Evolutionary conservation across 2,888 invertebrate species (phyloP), one percentile per base, ranked within the genome.

Genomic region (Clistopyga incitator): DNA sequence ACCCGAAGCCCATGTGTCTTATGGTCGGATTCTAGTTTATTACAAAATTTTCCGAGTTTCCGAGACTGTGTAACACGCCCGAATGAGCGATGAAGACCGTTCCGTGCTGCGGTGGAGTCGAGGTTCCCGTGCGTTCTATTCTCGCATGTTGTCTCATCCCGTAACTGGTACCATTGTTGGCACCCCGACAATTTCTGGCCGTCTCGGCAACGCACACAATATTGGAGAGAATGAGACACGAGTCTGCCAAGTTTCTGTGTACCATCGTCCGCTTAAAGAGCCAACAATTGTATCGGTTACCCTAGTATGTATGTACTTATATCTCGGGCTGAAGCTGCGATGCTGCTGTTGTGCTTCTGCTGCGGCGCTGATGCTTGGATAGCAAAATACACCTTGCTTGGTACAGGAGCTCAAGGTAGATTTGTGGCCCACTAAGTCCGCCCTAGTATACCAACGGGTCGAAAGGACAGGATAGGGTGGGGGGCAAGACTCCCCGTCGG

Each of bases 401-500:
- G 61, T 61, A 45, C 52, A 45, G 67, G 77, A 77, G 89, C 90
- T 90, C 89, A 88, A 86, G 87, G 87, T 91, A 91, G 90, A 91
- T 92, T 92, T 91, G 91, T 92, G 90, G 90, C 90, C 87, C 83
- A 88, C 88, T 88, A 91, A 88, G 89, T 87, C 88, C 91, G 89
- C 77, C 77, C 74, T 20, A 38, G 76, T 76, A 50, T 61, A 65
- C 80, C 83, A 52, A 59, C 65, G 70, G 52, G 50, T 52, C 50
- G 72, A 79, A 38, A 71, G 50, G 38, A 50, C 50, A 64, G 42
- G 56, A 6, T 23, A 47, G 75, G 45, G 59, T 10, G 74, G 61
- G 29, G 70, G 54, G 70, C 56, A 68, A 80, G 68, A 68, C 72
- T 47, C 45, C 72, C 59, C 45, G 54, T 76, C 38, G 67, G 23